A percentile compares a stretch with the other conserved stretches of the same genome.
Conservation (phyloP, 1,140 invertebrate genomes). For the Nautilus pompilius region DNA sequence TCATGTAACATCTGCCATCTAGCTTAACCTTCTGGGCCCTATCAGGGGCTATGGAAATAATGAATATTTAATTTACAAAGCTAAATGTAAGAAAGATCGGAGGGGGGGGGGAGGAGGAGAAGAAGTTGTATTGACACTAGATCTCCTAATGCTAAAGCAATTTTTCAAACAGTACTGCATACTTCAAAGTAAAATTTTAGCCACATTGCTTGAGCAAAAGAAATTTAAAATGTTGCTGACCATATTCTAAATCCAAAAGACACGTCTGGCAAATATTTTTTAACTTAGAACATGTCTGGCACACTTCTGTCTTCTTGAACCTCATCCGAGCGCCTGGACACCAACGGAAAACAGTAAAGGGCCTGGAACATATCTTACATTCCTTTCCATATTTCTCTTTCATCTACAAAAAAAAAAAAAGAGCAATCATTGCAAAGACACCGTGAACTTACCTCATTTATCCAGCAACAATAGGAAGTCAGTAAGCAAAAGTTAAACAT, state of each 20-base stretch:
- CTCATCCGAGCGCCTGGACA: conserved; percentile 97
- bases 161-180: no score
- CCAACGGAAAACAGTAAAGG: conserved; percentile 95
- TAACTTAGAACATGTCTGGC: conserved; percentile 96
- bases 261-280: conserved; percentile 99
- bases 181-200: no score
- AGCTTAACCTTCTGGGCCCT: no score
- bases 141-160: no score
- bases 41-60: no score
- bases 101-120: no score
- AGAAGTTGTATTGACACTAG: no score
- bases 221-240: conserved; percentile 50
- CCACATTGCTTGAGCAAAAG: no score
- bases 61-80: no score
- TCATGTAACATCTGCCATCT: no score
- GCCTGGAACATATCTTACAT: conserved; percentile 97
- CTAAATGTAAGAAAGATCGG: no score
- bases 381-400: conserved; percentile 98
- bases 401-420: conserved; percentile 66
- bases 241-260: conserved; percentile 96
- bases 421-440: background rate
- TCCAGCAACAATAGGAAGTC: background rate
- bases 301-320: conserved; percentile 99
- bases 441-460: background rate
- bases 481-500: background rate